Percentiles rank a stretch among this genome's conserved stretches.
These are phyloP conservation scores for Ascaphus truei DNA, from an alignment of 2,113 vertebrate genomes.

Conservation along the genomic window DNA sequence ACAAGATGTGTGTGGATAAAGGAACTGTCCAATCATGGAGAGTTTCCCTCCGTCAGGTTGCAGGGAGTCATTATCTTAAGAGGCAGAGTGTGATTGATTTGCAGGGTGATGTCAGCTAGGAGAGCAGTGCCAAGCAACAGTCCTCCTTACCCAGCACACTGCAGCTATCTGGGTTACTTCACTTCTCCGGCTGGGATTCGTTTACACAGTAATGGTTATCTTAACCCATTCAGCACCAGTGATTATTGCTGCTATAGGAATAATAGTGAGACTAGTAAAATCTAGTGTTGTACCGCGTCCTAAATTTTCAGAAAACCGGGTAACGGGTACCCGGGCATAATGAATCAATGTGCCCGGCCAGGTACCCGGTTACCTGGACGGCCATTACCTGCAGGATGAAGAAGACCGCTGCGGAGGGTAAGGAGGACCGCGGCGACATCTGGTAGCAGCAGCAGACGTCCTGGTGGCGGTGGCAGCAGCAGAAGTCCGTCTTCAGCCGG, in stretches of 20 bases:
- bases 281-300: too few relatives aligned
- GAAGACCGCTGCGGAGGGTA: too few relatives aligned
- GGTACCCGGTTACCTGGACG: too few relatives aligned
- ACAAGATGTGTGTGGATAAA: slow-evolving; percentile 1
- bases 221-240: slow-evolving; percentile 25
- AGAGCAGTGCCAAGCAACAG: slow-evolving; percentile 58
- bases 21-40: slow-evolving; percentile 7
- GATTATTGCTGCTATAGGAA: neutral
- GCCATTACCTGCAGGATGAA: too few relatives aligned
- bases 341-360: too few relatives aligned
- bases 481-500: too few relatives aligned
- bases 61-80: slow-evolving; percentile 46
- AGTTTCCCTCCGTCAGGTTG: slow-evolving; percentile 41
- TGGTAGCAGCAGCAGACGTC: too few relatives aligned
- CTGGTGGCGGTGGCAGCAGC: too few relatives aligned
- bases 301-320: too few relatives aligned
- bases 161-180: slow-evolving; percentile 57
- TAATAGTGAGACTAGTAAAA: too few relatives aligned
- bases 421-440: too few relatives aligned
- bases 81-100: slow-evolving; percentile 56
- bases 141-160: slow-evolving; percentile 58
- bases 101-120: slow-evolving; percentile 71
- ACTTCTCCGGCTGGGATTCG: slow-evolving; percentile 59
- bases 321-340: too few relatives aligned
- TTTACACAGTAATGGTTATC: slow-evolving; percentile 33